These are phyloP conservation scores for Columba livia DNA, from an alignment of 2,113 vertebrate species.

Conservation along the genomic window DNA sequence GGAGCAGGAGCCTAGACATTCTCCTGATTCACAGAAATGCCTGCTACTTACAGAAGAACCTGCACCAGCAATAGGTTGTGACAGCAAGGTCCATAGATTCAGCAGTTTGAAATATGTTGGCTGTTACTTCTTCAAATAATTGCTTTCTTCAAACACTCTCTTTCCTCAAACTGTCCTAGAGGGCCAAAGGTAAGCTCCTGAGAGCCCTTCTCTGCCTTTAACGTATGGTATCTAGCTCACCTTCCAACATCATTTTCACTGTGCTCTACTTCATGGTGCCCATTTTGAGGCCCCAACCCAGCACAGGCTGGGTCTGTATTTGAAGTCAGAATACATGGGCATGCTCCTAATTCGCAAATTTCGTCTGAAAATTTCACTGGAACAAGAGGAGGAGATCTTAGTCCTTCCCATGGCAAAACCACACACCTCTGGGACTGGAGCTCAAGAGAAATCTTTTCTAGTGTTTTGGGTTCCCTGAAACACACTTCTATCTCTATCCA, in stretches of 20 bases:
- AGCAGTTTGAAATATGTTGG: neutral
- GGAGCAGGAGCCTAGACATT: neutral
- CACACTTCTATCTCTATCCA: neutral
- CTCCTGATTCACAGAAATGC: neutral
- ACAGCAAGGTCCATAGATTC: neutral
- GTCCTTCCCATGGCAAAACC: neutral
- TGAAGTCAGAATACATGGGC: neutral
- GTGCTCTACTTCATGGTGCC: neutral
- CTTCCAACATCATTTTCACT: neutral
- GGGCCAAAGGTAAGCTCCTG: neutral
- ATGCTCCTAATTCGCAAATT: neutral
- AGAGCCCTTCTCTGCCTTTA: neutral
- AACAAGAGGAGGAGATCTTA: neutral
- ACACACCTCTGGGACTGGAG: neutral
- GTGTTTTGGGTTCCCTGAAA: neutral
- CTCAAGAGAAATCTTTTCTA: neutral
- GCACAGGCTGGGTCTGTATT: neutral
- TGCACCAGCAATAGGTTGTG: neutral
- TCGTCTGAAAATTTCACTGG: neutral
- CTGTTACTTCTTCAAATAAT: neutral
- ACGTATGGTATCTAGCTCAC: neutral
- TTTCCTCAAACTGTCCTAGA: neutral
- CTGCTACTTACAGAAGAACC: neutral
- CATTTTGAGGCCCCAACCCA: neutral
- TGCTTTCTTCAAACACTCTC: neutral